These are phyloP conservation scores for Acanthopleura granulata DNA, from an alignment of 2,888 invertebrate species.

Conservation along the genomic window DNA sequence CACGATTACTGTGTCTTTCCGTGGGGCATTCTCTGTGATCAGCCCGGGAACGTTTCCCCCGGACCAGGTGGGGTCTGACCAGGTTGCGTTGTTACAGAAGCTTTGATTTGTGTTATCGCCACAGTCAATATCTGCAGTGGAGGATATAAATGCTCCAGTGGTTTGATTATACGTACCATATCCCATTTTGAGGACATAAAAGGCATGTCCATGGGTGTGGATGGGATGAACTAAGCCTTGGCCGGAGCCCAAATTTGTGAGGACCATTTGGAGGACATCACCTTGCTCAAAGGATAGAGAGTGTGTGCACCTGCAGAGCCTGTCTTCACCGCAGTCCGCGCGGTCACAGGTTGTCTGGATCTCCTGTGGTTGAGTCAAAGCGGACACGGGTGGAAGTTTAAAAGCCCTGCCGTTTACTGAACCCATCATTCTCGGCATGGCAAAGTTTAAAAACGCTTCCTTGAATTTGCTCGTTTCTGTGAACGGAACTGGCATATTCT, in stretches of 20 bases:
- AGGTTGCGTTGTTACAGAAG: slow-evolving; percentile 54
- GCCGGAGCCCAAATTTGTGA: slow-evolving; percentile 52
- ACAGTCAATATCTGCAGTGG: slow-evolving; percentile 45
- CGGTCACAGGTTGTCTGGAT: slow-evolving; percentile 40
- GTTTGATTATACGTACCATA: slow-evolving; percentile 8
- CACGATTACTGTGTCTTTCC: slow-evolving; percentile 62
- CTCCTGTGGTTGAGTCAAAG: slow-evolving; percentile 45
- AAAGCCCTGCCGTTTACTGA: slow-evolving; percentile 50
- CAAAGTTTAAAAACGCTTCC: slow-evolving; percentile 58
- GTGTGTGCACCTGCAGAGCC: slow-evolving; percentile 48
- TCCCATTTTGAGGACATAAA: slow-evolving; percentile 60
- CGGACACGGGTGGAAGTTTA: slow-evolving; percentile 38
- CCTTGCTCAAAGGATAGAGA: slow-evolving; percentile 41
- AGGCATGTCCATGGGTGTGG: slow-evolving; percentile 63
- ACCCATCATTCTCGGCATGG: slow-evolving; percentile 50
- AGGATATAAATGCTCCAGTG: slow-evolving; percentile 29
- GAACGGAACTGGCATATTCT: slow-evolving; percentile 33
- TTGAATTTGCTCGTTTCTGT: slow-evolving; percentile 30
- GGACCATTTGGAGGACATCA: slow-evolving; percentile 53
- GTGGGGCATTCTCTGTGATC: slow-evolving; percentile 44
- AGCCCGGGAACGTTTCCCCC: slow-evolving; percentile 48
- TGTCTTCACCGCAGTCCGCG: slow-evolving; percentile 36
- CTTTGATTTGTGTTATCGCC: slow-evolving; percentile 33
- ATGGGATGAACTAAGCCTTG: slow-evolving; percentile 56
- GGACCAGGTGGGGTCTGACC: slow-evolving; percentile 50